Evolutionary conservation across 2,113 vertebrate genomes (phyloP), one percentile per base, ranked within the genome.

Genomic region (Eurystomus gularis): DNA sequence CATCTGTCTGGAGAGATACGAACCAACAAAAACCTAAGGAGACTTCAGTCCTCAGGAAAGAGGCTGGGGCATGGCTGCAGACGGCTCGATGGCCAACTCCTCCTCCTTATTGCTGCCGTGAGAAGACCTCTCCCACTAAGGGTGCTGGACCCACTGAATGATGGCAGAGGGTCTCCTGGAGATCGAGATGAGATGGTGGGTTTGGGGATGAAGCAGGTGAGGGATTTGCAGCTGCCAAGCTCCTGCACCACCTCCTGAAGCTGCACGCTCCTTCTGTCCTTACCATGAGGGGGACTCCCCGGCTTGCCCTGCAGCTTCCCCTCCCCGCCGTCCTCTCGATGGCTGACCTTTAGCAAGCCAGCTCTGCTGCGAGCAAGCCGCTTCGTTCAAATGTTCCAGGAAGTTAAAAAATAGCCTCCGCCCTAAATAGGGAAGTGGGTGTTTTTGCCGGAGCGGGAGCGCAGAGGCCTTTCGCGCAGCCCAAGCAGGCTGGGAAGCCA

Each of bases 321-420:
- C 42, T 72, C 58, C 68, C 37, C 0, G 0, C 31, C 2, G 0
- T 10, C 64, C 40, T 70, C 61, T 61, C 8, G 8, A 17, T 0
- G 3, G 57, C 9, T 96, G 96, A 93, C 95, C 80, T 93, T 92
- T 48, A 71, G 83, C 2, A 3, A 52, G 13, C 57, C 79, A 68
- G 88, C 77, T 69, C 79, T 26, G 76, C 73, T 0, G 7, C 5
- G 2, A 79, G 52, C 25, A 24, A 39, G 49, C 81, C 3, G 13
- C 82, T 92, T 5, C 8, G 23, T 90, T 95, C 88, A 60, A 93
- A 95, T 79, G 92, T 94, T 97, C 96, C 96, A 97, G 96, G 95
- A 96, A 96, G 92, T 94, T 93, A 75, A 84, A 94, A 94, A 94
- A 84, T 26, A 93, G 92, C 78, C 90, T 93, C 93, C 46, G 0